These are phyloP conservation scores for Orius insidiosus DNA, from an alignment of 1,140 invertebrate species.

Conservation along the genomic window DNA sequence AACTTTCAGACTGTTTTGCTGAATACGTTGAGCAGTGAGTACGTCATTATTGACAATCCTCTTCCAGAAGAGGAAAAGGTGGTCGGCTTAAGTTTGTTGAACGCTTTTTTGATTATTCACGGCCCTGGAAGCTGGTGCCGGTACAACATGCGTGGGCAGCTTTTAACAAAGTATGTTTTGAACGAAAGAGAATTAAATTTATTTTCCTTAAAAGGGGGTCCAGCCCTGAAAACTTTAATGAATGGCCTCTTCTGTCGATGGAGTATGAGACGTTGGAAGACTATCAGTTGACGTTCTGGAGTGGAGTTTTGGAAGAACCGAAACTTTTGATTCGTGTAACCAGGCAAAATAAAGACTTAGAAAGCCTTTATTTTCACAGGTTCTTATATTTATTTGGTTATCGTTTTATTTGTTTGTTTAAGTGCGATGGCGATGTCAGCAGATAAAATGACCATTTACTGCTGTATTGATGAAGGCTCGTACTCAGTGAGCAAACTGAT, in stretches of 20 bases:
- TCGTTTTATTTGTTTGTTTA: constrained; percentile 17
- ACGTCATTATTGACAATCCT: constrained; percentile 65
- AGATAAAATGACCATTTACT: constrained; percentile 36
- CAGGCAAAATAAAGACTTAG: constrained; percentile 33
- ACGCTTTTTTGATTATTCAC: constrained; percentile 54
- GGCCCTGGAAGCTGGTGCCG: constrained; percentile 44
- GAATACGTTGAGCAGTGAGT: constrained; percentile 83
- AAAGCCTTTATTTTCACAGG: constrained; percentile 56
- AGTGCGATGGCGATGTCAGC: constrained; percentile 48
- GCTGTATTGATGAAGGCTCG: constrained; percentile 36
- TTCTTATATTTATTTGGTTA: too few species aligned
- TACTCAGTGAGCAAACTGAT: constrained; percentile 37
- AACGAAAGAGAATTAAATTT: not conserved
- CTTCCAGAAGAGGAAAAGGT: constrained; percentile 45
- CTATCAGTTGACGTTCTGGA: constrained; percentile 60
- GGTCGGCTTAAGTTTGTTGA: constrained; percentile 52
- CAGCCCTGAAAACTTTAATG: constrained; percentile 36
- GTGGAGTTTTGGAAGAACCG: constrained; percentile 55
- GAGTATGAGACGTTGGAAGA: constrained; percentile 54
- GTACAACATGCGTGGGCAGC: constrained; percentile 54
- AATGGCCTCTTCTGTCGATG: constrained; percentile 56
- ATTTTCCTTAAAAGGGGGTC: constrained; percentile 19
- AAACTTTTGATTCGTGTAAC: constrained; percentile 45
- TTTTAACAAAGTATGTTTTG: constrained; percentile 28
- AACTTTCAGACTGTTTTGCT: constrained; percentile 60